Percentiles rank a stretch among this genome's conserved stretches.
These are phyloP conservation scores for Argopecten irradians DNA, from an alignment of 1,140 invertebrate genomes.

Conservation along the genomic window DNA sequence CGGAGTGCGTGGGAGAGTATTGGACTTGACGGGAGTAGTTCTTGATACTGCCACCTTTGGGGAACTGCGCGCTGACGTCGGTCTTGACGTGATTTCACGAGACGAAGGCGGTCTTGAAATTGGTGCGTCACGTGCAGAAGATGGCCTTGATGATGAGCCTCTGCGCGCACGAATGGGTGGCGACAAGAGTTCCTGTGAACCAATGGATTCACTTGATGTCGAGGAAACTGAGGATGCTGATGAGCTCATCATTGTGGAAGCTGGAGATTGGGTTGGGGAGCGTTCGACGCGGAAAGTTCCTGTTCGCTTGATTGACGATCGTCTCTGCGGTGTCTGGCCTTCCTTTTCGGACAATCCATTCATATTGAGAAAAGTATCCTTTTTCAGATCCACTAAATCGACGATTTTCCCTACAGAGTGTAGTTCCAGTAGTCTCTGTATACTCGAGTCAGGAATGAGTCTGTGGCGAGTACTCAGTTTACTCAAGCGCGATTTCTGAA, in stretches of 20 bases:
- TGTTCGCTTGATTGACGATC: slow-evolving; percentile 55
- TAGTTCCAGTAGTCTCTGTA: slow-evolving; percentile 53
- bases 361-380: slow-evolving; percentile 49
- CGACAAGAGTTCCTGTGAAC: slow-evolving; percentile 55
- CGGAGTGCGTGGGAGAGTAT: not conserved
- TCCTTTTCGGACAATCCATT: slow-evolving; percentile 50
- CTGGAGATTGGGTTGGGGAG: slow-evolving; percentile 25
- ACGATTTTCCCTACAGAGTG: slow-evolving; percentile 59
- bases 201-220: slow-evolving; percentile 58
- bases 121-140: slow-evolving; percentile 37
- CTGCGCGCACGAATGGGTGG: slow-evolving; percentile 29
- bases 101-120: slow-evolving; percentile 37
- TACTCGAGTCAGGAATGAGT: slow-evolving; percentile 51
- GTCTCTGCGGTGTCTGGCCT: slow-evolving; percentile 42
- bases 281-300: slow-evolving; percentile 62
- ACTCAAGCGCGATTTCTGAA: slow-evolving; percentile 54
- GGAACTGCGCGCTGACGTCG: slow-evolving; percentile 36
- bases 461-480: slow-evolving; percentile 59
- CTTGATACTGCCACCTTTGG: slow-evolving; percentile 6
- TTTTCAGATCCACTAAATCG: slow-evolving; percentile 60
- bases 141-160: slow-evolving; percentile 44
- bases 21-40: not conserved
- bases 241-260: slow-evolving; percentile 35
- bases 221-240: slow-evolving; percentile 46
- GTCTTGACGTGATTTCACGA: too few relatives aligned